A percentile compares a stretch with the other conserved stretches of the same genome.
phyloP scores from a whole-genome alignment of 2,888 invertebrate species.

The Dioctria rufipes region DNA sequence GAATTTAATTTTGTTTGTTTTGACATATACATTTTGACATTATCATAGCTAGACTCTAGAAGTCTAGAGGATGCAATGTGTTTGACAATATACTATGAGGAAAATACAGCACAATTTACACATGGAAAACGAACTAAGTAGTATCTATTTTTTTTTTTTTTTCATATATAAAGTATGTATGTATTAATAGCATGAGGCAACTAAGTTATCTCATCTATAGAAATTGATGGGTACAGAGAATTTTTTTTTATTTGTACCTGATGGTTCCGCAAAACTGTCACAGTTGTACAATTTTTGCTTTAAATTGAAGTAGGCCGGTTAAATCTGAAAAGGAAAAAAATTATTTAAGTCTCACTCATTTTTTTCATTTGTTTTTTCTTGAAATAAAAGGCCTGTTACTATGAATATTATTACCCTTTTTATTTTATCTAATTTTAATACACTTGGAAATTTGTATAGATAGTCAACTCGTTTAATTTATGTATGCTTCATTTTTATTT shows the following conservation, averaged over 20 bases:
- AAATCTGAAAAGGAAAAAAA: slow-evolving; percentile 56
- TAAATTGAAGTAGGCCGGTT: slow-evolving; percentile 55
- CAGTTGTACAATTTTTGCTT: slow-evolving; percentile 44
- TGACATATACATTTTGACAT: neutral
- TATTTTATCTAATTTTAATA: no score
- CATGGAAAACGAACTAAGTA: neutral
- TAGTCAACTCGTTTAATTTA: no score
- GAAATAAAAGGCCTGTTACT: slow-evolving; percentile 6
- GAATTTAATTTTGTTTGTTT: no score
- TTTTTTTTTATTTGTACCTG: slow-evolving; percentile 47
- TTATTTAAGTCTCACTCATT: slow-evolving; percentile 24
- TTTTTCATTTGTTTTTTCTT: slow-evolving; percentile 18
- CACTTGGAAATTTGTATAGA: no score
- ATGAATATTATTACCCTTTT: no score
- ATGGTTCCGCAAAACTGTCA: slow-evolving; percentile 54
- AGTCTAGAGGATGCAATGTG: neutral
- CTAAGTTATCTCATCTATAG: slow-evolving; percentile 13
- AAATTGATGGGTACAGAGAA: slow-evolving; percentile 23
- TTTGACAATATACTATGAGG: neutral
- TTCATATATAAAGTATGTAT: neutral
- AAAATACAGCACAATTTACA: neutral
- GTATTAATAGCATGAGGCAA: slow-evolving; percentile 18
- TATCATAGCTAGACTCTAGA: neutral
- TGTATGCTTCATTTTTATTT: no score
- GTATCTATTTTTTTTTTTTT: neutral